Evolutionary conservation across 1,140 invertebrate genomes (phyloP).

Genomic region (Nasonia giraulti): DNA sequence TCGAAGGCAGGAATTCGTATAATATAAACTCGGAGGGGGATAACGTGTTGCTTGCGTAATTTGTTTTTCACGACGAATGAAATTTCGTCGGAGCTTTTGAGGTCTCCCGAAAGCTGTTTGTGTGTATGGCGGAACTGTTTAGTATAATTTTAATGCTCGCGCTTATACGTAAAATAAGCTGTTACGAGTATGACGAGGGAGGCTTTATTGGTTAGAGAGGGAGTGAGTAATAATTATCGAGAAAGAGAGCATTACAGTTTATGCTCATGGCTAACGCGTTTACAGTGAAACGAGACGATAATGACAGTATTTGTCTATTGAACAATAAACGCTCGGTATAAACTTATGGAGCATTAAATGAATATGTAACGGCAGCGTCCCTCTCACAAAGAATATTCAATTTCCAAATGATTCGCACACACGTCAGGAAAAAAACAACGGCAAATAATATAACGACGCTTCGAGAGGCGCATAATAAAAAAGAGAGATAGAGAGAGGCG

Average conservation of each 20-base stretch:
- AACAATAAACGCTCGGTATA: not conserved
- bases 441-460: not conserved
- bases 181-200: not conserved
- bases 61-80: not conserved
- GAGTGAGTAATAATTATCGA: not conserved
- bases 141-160: not conserved
- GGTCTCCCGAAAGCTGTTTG: not conserved
- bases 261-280: not conserved
- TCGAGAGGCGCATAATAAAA: not conserved
- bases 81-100: not conserved
- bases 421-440: not conserved
- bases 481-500: not conserved
- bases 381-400: slow-evolving; percentile 19
- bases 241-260: not conserved
- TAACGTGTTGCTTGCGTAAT: not conserved
- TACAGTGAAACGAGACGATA: not conserved
- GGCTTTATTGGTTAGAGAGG: not conserved
- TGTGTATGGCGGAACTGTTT: not conserved
- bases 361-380: not conserved
- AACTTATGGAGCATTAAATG: not conserved
- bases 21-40: not conserved
- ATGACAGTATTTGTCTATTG: not conserved
- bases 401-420: not conserved
- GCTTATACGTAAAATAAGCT: no score
- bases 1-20: not conserved